These are phyloP conservation scores for Pipistrellus nathusii DNA, from an alignment of 2,797 vertebrate genomes.

Conservation along the genomic window DNA sequence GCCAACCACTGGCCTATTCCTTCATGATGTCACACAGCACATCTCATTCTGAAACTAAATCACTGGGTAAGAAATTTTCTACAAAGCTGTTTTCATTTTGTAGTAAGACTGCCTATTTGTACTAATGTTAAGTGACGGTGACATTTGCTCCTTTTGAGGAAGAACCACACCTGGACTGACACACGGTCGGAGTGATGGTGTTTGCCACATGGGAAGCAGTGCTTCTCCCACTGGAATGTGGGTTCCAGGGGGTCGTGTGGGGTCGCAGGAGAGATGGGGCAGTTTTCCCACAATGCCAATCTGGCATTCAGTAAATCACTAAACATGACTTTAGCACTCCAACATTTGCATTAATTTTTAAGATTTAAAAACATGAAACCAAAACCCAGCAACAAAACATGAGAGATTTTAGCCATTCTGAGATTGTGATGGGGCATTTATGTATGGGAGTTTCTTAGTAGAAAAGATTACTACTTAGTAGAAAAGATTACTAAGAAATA, in stretches of 20 bases:
- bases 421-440: background rate
- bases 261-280: background rate
- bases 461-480: background rate
- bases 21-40: rapidly evolving
- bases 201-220: background rate
- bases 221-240: rapidly evolving
- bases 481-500: background rate
- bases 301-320: background rate
- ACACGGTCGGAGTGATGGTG: background rate
- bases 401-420: background rate
- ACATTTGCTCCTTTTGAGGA: background rate
- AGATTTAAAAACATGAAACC: background rate
- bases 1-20: background rate
- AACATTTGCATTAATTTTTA: background rate
- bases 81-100: background rate
- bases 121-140: background rate
- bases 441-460: background rate
- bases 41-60: background rate
- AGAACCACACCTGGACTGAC: background rate
- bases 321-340: background rate
- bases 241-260: background rate
- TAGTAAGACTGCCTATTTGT: background rate
- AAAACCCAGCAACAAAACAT: background rate
- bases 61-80: background rate
- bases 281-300: background rate